These are phyloP conservation scores for Ctenopoma multispine DNA, from an alignment of 2,797 vertebrate genomes.

Conservation along the genomic window DNA sequence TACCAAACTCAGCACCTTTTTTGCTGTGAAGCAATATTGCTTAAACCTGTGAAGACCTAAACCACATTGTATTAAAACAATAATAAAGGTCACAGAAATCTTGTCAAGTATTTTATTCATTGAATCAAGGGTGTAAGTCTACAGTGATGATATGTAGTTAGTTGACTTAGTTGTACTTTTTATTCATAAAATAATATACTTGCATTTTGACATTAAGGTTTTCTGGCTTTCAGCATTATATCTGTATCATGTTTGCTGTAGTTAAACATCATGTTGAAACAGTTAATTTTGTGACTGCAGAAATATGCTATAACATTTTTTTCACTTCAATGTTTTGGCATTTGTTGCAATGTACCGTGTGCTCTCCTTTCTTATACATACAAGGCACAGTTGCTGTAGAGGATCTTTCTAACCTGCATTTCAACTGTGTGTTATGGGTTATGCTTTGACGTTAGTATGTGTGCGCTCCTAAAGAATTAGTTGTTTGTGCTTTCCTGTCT, in stretches of 20 bases:
- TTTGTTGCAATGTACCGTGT: background rate
- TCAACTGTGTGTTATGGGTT: background rate
- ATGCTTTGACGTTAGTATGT: background rate
- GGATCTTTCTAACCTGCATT: background rate
- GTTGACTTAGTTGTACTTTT: too few relatives aligned
- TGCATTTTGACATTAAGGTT: too few relatives aligned
- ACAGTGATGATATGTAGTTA: background rate
- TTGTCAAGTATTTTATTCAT: background rate
- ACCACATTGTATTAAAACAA: slow-evolving; percentile 10
- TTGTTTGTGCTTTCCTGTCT: slow-evolving; percentile 23
- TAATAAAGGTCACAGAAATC: background rate
- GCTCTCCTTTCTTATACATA: background rate
- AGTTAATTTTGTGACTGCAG: background rate
- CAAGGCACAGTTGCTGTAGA: too few relatives aligned
- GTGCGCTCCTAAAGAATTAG: background rate
- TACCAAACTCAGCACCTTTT: background rate
- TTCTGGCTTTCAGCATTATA: background rate
- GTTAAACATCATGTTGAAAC: background rate
- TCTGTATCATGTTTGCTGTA: background rate
- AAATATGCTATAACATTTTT: too few relatives aligned
- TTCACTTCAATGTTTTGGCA: background rate
- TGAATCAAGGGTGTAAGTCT: too few relatives aligned
- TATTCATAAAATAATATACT: too few relatives aligned
- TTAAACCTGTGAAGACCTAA: slow-evolving; percentile 12
- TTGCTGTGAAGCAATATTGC: background rate